phyloP scores from a whole-genome alignment of 1,140 invertebrate species.

The Globodera rostochiensis region DNA sequence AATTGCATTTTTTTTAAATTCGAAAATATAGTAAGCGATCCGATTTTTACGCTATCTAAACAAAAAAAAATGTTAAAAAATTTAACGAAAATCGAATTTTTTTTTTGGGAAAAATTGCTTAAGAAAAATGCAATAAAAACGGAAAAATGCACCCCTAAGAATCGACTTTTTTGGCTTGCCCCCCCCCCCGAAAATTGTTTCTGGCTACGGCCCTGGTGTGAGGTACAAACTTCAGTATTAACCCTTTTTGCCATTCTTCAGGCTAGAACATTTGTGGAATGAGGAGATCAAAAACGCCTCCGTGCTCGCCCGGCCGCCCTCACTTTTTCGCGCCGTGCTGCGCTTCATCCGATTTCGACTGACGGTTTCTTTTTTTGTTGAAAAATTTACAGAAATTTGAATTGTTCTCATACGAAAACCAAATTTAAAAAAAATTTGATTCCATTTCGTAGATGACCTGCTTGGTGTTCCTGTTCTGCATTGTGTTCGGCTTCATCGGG shows the following conservation, averaged over 20 bases:
- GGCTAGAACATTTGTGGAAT: constrained; percentile 66
- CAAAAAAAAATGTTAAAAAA: too few relatives aligned
- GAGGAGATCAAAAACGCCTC: constrained; percentile 64
- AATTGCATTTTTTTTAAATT: too few relatives aligned
- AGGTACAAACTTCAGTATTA: not conserved
- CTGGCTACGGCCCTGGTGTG: too few relatives aligned
- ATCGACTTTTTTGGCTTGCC: too few relatives aligned
- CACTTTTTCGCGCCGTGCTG: constrained; percentile 69
- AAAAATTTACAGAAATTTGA: not conserved
- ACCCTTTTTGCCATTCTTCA: constrained; percentile 18
- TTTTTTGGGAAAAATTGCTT: too few relatives aligned
- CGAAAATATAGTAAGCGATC: too few relatives aligned
- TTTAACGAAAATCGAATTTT: too few relatives aligned
- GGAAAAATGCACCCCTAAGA: too few relatives aligned
- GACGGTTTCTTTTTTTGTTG: constrained; percentile 22
- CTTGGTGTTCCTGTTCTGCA: constrained; percentile 66
- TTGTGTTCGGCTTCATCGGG: constrained; percentile 70
- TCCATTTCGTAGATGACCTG: not conserved
- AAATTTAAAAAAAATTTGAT: constrained; percentile 46
- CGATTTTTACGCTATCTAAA: too few relatives aligned
- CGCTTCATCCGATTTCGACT: constrained; percentile 45
- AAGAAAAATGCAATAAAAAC: too few relatives aligned
- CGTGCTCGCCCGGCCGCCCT: constrained; percentile 38
- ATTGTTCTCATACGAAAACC: not conserved
- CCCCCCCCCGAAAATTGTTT: too few relatives aligned